Conservation (phyloP, 2,113 vertebrate genomes). For the Bufo bufo region DNA sequence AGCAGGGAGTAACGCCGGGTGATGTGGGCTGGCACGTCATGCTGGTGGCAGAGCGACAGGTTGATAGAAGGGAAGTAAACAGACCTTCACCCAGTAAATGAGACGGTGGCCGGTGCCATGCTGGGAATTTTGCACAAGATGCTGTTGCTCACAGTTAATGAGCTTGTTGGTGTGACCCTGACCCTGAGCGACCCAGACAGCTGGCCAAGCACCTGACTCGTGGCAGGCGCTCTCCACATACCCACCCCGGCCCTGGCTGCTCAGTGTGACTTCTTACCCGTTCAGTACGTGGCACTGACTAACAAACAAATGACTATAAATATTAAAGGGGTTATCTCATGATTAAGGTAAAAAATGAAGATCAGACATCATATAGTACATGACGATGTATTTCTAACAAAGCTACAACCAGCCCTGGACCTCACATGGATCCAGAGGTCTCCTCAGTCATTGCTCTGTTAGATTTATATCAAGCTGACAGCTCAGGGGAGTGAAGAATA, state of each 20-base stretch:
- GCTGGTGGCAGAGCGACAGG: no score
- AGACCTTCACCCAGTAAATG: not conserved
- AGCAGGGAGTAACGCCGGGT: no score
- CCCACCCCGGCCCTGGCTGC: not conserved
- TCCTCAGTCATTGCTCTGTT: no score
- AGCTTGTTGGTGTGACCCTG: constrained; percentile 23
- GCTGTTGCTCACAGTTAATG: constrained; percentile 35
- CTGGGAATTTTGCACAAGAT: not conserved
- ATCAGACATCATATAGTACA: no score
- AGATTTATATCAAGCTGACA: no score
- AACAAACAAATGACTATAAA: no score
- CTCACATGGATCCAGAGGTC: no score
- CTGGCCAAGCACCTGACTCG: constrained; percentile 11
- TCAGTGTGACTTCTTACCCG: not conserved
- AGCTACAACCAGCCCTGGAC: no score
- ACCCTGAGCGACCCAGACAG: not conserved
- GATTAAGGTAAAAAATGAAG: no score
- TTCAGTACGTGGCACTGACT: not conserved
- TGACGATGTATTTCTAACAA: no score
- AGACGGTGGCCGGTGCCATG: not conserved
- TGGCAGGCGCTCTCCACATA: not conserved
- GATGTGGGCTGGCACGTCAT: not conserved
- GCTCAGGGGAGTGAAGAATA: no score
- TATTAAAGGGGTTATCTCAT: no score
- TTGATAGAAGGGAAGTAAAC: not conserved